These are phyloP conservation scores for mouse (Mus musculus) DNA, from an alignment of 2,113 vertebrate genomes.

Conservation along the genomic window GRCm39 chr10:120407501-120408000, in stretches of 20 bases:
- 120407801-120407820: not conserved
- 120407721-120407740: conserved; percentile 10
- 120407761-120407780: conserved; percentile 45
- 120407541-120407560: conserved; percentile 76
- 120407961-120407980: conserved; percentile 72
- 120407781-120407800: conserved; percentile 26
- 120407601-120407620: conserved; percentile 48
- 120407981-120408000: conserved; percentile 29
- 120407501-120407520: conserved; percentile 66
- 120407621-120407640: not conserved
- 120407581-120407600: conserved; percentile 70
- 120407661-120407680: not conserved
- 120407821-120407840: not conserved
- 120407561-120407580: conserved; percentile 68
- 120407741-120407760: conserved; percentile 24
- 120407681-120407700: too few relatives aligned
- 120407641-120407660: not conserved
- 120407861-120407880: conserved; percentile 19
- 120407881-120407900: too few relatives aligned
- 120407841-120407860: conserved; percentile 45
- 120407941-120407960: conserved; percentile 79
- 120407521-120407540: conserved; percentile 69
- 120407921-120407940: conserved; percentile 71
- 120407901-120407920: not conserved
- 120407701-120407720: too few relatives aligned